Percentiles rank a stretch among this genome's conserved stretches.
Evolutionary conservation across 2,113 vertebrate species (phyloP).

Genomic region (Cyanocitta stelleri): DNA sequence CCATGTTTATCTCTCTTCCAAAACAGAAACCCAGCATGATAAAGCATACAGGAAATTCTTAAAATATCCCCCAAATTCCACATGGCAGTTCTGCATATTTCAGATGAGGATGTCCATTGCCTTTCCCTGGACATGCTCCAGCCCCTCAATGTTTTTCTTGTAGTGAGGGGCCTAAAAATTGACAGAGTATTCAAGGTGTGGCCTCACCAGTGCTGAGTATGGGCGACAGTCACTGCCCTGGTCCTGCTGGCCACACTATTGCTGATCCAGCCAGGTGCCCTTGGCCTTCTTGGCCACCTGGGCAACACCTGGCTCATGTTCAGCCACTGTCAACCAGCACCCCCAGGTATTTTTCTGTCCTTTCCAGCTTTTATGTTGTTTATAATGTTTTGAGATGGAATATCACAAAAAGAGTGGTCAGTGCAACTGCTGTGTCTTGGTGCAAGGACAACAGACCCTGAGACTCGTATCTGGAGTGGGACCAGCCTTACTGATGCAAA

Average conservation of each 20-base stretch:
- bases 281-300: background rate
- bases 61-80: background rate
- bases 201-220: background rate
- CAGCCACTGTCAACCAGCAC: background rate
- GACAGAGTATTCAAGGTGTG: background rate
- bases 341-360: background rate
- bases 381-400: background rate
- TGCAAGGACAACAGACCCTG: background rate
- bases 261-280: background rate
- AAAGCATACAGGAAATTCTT: background rate
- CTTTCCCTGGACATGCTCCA: background rate
- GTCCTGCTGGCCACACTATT: background rate
- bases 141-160: background rate
- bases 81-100: background rate
- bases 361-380: background rate
- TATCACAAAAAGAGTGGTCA: background rate
- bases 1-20: background rate
- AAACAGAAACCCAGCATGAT: background rate
- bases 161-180: fast-evolving
- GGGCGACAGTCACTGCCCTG: background rate
- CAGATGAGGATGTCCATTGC: background rate
- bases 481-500: background rate
- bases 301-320: background rate
- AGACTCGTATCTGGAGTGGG: background rate
- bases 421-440: background rate